These are phyloP conservation scores for Pseudochirops corinnae DNA, from an alignment of 2,797 vertebrate species.

Conservation along the genomic window DNA sequence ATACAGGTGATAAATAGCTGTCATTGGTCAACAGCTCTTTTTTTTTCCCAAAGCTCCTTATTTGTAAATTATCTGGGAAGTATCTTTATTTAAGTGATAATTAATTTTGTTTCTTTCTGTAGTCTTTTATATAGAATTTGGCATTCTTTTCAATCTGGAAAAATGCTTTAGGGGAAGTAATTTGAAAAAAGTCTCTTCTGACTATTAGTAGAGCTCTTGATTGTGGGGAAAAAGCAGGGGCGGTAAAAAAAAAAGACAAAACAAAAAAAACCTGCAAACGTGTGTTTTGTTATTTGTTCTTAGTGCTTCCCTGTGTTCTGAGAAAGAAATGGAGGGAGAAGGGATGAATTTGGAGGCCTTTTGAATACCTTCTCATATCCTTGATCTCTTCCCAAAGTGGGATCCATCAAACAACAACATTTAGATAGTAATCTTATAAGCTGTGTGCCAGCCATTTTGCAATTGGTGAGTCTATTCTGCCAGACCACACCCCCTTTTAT, in stretches of 20 bases:
- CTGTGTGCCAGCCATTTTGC: constrained; percentile 56
- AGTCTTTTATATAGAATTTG: not conserved
- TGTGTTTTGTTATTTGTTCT: constrained; percentile 38
- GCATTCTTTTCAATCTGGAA: constrained; percentile 30
- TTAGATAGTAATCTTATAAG: constrained; percentile 58
- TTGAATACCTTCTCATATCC: constrained; percentile 59
- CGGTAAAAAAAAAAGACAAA: constrained; percentile 35
- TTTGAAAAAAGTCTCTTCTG: constrained; percentile 52
- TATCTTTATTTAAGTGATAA: not conserved
- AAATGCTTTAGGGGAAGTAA: constrained; percentile 15
- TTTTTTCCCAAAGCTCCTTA: constrained; percentile 34
- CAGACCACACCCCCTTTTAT: constrained; percentile 54
- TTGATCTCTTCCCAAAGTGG: constrained; percentile 63
- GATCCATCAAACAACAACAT: constrained; percentile 41
- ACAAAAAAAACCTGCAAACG: not conserved
- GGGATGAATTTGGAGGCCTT: constrained; percentile 60
- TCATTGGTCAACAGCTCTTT: not conserved
- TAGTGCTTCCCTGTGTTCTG: constrained; percentile 63
- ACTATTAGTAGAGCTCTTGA: constrained; percentile 50
- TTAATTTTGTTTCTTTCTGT: constrained; percentile 28
- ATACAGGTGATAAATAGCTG: not conserved
- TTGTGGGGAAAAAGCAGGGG: constrained; percentile 48
- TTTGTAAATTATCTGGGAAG: not conserved
- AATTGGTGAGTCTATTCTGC: constrained; percentile 57
- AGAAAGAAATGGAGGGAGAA: constrained; percentile 61